Evolutionary conservation across 2,888 invertebrate genomes (phyloP).

Genomic region (Tenthredo notha): DNA sequence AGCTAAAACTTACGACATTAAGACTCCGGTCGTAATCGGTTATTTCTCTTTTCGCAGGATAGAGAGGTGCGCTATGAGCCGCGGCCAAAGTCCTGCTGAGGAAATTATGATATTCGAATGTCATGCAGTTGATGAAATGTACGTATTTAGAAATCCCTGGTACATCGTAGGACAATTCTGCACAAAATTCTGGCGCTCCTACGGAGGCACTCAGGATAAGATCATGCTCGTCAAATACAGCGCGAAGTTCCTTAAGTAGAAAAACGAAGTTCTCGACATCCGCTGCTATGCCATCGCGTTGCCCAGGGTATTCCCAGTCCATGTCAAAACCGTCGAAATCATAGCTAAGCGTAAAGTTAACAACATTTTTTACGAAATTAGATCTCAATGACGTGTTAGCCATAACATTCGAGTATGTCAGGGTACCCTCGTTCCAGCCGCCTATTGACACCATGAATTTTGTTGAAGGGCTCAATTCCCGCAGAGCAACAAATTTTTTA

Average conservation of each 20-base stretch:
- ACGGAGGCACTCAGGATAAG: constrained; percentile 83
- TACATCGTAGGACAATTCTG: constrained; percentile 82
- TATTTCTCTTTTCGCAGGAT: constrained; percentile 72
- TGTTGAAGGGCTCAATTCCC: constrained; percentile 79
- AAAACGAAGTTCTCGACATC: constrained; percentile 62
- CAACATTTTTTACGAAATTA: constrained; percentile 81
- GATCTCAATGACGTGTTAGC: constrained; percentile 77
- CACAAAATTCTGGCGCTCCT: constrained; percentile 79
- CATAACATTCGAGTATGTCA: constrained; percentile 81
- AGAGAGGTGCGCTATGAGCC: constrained; percentile 86
- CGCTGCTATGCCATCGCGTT: background rate
- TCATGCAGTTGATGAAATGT: constrained; percentile 86
- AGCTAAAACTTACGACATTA: constrained; percentile 77
- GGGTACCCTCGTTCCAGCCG: constrained; percentile 85
- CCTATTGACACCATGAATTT: constrained; percentile 85
- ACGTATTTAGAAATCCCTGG: constrained; percentile 81
- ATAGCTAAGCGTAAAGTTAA: constrained; percentile 80
- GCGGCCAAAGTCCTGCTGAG: constrained; percentile 77
- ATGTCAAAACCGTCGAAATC: constrained; percentile 87
- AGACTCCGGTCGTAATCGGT: constrained; percentile 68
- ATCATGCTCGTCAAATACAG: constrained; percentile 80
- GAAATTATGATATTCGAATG: constrained; percentile 85
- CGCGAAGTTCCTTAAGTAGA: constrained; percentile 81
- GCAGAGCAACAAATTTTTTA: constrained; percentile 80
- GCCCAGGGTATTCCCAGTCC: constrained; percentile 19